Base-by-base conservation (phyloP, 2,888 invertebrate genomes). In the Subacronicta megacephala region DNA sequence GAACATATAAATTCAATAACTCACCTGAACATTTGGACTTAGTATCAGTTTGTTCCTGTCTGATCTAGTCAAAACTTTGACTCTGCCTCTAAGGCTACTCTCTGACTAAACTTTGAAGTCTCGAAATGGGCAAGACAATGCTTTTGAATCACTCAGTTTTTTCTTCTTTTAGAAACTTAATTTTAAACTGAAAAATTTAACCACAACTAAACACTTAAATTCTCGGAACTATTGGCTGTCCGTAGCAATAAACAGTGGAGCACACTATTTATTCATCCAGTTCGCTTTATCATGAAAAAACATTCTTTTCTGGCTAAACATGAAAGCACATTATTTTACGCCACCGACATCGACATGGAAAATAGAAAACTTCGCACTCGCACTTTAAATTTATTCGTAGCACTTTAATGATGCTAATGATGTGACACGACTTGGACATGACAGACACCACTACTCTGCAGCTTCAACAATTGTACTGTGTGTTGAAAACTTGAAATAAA, bases 1-100 rank as follows among this genome's bases (percentile, higher is more conserved):
- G n/a, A n/a, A n/a, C n/a, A n/a, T n/a, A n/a, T n/a, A n/a, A n/a
- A 9, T 10, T 10, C 1, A 38, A 15, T 17, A 15, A 45, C 72
- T 62, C 20, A 73, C 72, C 65, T 47, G 10, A 72, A 50, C 75
- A 73, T 75, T 52, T 16, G 62, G 35, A 51, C 17, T n/a, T 10
- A 1, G 20, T 23, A 29, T 12, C 16, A 17, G 31, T 13, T 37
- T 42, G 37, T 36, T 56, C 71, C 49, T 65, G 64, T 69, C 37
- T 26, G 37, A 29, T 64, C 67, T 46, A 59, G 70, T 70, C 65
- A 36, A 33, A 42, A 68, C 55, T n/a, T n/a, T n/a, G n/a, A n/a
- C n/a, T n/a, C n/a, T n/a, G n/a, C n/a, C n/a, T n/a, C n/a, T n/a
- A n/a, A n/a, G n/a, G n/a, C n/a, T n/a, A n/a, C n/a, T n/a, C n/a